Evolutionary conservation across 2,888 invertebrate genomes (phyloP).

Genomic region (Agriopis aurantiaria): DNA sequence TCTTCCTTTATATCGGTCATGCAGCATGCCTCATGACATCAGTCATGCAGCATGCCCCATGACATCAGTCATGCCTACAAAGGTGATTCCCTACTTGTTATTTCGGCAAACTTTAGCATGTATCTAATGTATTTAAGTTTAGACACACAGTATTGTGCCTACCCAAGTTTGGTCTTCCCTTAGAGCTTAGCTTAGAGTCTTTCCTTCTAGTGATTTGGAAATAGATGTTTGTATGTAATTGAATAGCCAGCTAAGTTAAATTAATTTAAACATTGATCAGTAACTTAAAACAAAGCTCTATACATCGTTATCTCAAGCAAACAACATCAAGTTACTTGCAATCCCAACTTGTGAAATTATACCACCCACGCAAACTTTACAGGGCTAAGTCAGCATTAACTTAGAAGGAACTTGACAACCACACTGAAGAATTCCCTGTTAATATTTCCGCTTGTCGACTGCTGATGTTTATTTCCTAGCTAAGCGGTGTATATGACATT

Average conservation of each 20-base stretch:
- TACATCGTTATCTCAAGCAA: background rate
- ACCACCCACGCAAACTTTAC: constrained; percentile 38
- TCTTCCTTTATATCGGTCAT: too few relatives aligned
- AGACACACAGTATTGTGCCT: too few relatives aligned
- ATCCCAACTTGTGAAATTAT: constrained; percentile 26
- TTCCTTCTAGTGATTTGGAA: too few relatives aligned
- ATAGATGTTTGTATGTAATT: too few relatives aligned
- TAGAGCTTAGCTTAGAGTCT: too few relatives aligned
- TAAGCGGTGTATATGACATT: constrained; percentile 8
- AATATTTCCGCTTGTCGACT: constrained; percentile 29
- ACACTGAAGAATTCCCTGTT: constrained; percentile 38
- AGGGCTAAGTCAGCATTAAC: constrained; percentile 34
- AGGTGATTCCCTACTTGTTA: too few relatives aligned
- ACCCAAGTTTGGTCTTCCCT: too few relatives aligned
- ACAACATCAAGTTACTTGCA: constrained; percentile 8
- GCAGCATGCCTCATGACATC: too few relatives aligned
- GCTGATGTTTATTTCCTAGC: constrained; percentile 26
- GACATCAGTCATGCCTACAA: too few relatives aligned
- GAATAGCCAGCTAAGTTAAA: background rate
- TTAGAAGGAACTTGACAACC: constrained; percentile 37
- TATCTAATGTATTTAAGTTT: too few relatives aligned
- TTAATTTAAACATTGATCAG: background rate
- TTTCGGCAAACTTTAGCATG: too few relatives aligned
- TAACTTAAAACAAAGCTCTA: background rate
- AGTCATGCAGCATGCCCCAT: too few relatives aligned